Evolutionary conservation across 2,113 vertebrate genomes (phyloP).

Genomic region (Madoqua kirkii): DNA sequence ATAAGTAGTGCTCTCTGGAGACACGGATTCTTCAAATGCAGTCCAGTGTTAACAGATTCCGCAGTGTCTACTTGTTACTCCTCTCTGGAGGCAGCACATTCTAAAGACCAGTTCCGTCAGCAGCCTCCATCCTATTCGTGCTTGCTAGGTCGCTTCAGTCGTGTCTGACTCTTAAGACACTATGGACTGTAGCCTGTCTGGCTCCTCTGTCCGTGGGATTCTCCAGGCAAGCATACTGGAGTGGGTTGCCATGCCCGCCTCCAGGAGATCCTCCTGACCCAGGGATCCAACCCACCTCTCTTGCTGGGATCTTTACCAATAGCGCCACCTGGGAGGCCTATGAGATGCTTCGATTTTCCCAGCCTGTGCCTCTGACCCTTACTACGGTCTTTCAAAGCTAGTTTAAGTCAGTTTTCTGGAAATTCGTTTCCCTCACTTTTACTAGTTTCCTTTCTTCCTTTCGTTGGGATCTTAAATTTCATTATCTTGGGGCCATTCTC

Average conservation of each 20-base stretch:
- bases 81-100: neutral
- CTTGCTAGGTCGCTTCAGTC: neutral
- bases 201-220: neutral
- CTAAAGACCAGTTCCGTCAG: neutral
- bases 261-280: neutral
- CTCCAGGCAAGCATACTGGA: neutral
- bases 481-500: constrained; percentile 23
- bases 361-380: neutral
- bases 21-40: neutral
- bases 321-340: neutral
- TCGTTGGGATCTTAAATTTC: constrained; percentile 37
- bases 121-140: neutral
- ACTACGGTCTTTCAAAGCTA: neutral
- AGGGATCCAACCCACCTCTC: neutral
- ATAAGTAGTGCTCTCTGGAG: neutral
- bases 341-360: neutral
- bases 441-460: constrained; percentile 36
- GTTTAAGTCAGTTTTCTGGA: constrained; percentile 12
- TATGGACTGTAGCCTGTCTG: neutral
- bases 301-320: neutral
- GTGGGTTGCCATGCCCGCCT: neutral
- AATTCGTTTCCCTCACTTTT: constrained; percentile 46
- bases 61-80: neutral
- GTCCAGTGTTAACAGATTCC: neutral
- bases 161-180: neutral